Conservation (phyloP, 2,888 invertebrate genomes). For the Charanyca ferruginea region DNA sequence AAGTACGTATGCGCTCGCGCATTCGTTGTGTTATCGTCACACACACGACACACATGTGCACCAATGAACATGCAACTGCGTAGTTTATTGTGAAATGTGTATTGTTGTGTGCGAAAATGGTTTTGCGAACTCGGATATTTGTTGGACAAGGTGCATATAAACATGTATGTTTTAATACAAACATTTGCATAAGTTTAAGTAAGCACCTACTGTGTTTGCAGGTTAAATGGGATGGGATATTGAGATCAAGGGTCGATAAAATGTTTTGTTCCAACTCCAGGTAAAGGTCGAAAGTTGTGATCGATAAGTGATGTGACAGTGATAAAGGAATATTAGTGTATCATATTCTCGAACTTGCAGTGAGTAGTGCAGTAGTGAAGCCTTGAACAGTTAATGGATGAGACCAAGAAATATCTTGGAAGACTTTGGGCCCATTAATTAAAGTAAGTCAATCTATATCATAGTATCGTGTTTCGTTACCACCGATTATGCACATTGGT, state of each 20-base stretch:
- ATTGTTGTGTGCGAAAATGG: constrained; percentile 69
- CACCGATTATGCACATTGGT: neutral
- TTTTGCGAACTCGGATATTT: constrained; percentile 58
- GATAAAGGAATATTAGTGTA: constrained; percentile 3
- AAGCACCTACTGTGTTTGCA: constrained; percentile 2
- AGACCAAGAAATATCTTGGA: neutral
- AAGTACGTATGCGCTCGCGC: constrained; percentile 73
- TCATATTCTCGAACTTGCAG: neutral
- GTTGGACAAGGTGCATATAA: constrained; percentile 52
- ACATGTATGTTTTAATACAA: constrained; percentile 30
- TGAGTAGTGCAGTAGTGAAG: neutral
- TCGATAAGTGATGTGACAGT: neutral
- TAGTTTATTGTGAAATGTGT: constrained; percentile 80
- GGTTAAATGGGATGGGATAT: constrained; percentile 6
- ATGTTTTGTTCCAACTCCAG: neutral
- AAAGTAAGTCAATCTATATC: neutral
- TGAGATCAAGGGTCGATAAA: constrained; percentile 28
- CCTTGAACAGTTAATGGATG: neutral
- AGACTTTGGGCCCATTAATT: neutral
- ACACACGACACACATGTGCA: constrained; percentile 66
- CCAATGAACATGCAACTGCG: constrained; percentile 82
- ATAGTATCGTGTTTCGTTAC: neutral
- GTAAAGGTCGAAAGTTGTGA: neutral
- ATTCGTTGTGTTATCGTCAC: constrained; percentile 71
- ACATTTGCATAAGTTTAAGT: constrained; percentile 10